Conservation (phyloP, 2,113 vertebrate species). For the Alosa alosa region DNA sequence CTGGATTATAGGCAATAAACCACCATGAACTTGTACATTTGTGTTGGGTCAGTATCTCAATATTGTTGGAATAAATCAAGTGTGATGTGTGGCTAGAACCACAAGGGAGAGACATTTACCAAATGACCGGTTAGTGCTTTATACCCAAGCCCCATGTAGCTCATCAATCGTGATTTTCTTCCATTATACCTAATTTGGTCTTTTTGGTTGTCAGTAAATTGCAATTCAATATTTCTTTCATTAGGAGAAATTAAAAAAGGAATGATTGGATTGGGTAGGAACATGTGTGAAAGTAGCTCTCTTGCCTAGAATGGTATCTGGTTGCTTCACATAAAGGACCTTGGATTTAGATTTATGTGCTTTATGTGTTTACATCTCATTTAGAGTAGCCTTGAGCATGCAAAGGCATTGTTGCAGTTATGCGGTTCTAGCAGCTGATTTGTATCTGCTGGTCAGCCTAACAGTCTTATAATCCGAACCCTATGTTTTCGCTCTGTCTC, state of each 20-base stretch:
- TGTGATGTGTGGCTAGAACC: not conserved
- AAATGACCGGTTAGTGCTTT: not conserved
- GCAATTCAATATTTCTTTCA: not conserved
- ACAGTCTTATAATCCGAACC: not conserved
- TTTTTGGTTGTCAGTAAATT: not conserved
- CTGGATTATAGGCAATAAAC: not conserved
- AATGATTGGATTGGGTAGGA: not conserved
- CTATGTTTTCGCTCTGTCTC: not conserved
- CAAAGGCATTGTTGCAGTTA: not conserved
- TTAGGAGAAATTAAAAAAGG: not conserved
- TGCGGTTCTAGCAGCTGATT: not conserved
- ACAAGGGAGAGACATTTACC: constrained; percentile 15
- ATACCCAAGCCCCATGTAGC: not conserved
- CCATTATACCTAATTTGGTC: not conserved
- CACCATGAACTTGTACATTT: not conserved
- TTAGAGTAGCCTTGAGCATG: not conserved
- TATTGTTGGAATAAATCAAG: not conserved
- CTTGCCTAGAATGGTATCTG: not conserved
- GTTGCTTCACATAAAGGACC: not conserved
- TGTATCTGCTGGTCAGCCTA: not conserved
- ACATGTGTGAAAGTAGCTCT: not conserved
- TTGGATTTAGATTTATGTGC: not conserved
- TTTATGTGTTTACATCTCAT: too few relatives aligned
- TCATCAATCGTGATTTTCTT: not conserved
- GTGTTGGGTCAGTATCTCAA: not conserved